These are phyloP conservation scores for Sialis fuliginosa DNA, from an alignment of 2,888 invertebrate genomes.

Conservation along the genomic window DNA sequence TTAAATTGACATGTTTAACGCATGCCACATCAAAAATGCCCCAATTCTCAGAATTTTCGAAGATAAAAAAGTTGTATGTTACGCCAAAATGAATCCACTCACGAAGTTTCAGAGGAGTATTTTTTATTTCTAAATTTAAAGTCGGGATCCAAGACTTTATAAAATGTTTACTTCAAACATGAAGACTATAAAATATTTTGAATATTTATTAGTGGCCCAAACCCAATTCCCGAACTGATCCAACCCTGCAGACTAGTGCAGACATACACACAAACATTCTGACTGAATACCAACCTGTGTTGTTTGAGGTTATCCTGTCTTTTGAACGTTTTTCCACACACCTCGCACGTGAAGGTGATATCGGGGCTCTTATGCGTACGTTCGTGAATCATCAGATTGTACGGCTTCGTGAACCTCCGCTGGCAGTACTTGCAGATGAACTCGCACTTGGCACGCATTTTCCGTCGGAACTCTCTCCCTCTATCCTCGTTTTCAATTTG, in stretches of 20 bases:
- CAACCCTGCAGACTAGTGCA: conserved; percentile 1
- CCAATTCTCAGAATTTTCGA: too few relatives aligned
- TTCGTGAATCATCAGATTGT: conserved; percentile 97
- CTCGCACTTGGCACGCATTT: conserved; percentile 88
- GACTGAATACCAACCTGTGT: conserved; percentile 54
- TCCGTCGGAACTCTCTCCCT: conserved; percentile 70
- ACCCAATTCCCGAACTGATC: too few relatives aligned
- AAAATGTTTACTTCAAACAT: too few relatives aligned
- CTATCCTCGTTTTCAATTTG: conserved; percentile 76
- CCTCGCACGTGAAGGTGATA: conserved; percentile 91
- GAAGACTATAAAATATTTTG: too few relatives aligned
- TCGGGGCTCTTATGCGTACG: conserved; percentile 94
- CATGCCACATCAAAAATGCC: too few relatives aligned
- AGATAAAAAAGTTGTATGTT: too few relatives aligned
- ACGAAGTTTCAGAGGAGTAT: too few relatives aligned
- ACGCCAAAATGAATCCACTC: too few relatives aligned
- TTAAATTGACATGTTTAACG: too few relatives aligned
- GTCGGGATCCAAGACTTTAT: too few relatives aligned
- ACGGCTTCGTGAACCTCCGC: conserved; percentile 93
- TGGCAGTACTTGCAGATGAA: conserved; percentile 97
- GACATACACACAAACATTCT: conserved; percentile 5
- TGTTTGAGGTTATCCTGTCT: conserved; percentile 91
- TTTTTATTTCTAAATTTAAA: too few relatives aligned
- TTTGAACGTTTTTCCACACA: conserved; percentile 95
- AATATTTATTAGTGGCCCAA: too few relatives aligned